A percentile compares a stretch with the other conserved stretches of the same genome.
Evolutionary conservation across 2,888 invertebrate species (phyloP).

Genomic region (Escarpia spicata): DNA sequence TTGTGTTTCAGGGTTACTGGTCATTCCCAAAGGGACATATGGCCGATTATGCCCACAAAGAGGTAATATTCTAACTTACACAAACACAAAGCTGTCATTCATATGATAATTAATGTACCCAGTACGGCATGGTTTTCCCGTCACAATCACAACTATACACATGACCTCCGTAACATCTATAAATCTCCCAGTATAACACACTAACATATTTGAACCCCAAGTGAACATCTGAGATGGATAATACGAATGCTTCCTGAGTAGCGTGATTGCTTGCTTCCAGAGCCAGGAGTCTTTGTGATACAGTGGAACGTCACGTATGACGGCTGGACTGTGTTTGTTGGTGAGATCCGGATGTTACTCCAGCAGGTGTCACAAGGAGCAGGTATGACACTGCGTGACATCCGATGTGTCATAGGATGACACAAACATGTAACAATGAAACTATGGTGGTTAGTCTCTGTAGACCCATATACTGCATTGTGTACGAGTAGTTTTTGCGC

Average conservation of each 20-base stretch:
- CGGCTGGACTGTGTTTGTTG: conserved; percentile 58
- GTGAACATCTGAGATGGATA: not conserved
- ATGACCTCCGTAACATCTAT: too few relatives aligned
- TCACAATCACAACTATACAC: too few relatives aligned
- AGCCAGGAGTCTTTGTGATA: conserved; percentile 20
- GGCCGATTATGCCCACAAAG: conserved; percentile 10
- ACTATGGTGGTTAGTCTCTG: too few relatives aligned
- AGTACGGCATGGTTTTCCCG: too few relatives aligned
- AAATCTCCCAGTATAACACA: too few relatives aligned
- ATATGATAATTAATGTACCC: too few relatives aligned
- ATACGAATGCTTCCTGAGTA: not conserved
- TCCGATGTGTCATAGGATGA: not conserved
- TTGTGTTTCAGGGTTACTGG: conserved; percentile 21
- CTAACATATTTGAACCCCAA: too few relatives aligned
- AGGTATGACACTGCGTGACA: conserved; percentile 44
- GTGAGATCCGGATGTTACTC: conserved; percentile 54
- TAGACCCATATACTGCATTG: too few relatives aligned
- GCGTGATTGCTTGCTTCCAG: not conserved
- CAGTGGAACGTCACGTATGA: conserved; percentile 39
- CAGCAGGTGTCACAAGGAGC: conserved; percentile 56
- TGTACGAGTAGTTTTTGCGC: too few relatives aligned
- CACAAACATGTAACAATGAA: not conserved
- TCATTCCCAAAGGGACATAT: conserved; percentile 23
- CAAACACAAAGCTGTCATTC: not conserved
- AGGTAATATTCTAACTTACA: not conserved